Evolutionary conservation across 2,797 vertebrate species (phyloP), one percentile per base, ranked within the genome.

Genomic region (Champsocephalus esox): DNA sequence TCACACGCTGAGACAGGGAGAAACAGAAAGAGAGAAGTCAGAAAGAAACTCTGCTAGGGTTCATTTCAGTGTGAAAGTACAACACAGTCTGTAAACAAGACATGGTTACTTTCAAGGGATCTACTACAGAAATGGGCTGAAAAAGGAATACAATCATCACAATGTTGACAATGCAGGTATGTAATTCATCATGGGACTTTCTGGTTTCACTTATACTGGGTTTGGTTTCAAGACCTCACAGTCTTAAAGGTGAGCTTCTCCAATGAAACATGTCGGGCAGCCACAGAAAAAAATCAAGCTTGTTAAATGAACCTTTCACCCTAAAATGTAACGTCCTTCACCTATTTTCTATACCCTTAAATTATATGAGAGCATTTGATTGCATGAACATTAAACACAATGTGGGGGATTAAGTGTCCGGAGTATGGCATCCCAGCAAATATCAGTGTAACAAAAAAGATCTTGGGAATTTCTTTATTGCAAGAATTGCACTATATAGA

Each of bases 1-100:
- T 96, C 95, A 96, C 93, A 92, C 57, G 90, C 69, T 48, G 4
- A 24, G 3, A 61, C 19, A 81, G 69, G 66, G 54, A 61, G 70
- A 72, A 70, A 70, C 24, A 67, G 12, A 63, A 28, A 66, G 52
- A 66, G 41, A 51, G 62, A 63, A 38, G 34, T 38, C 34, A 38
- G 34, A 38, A 38, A 10, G 44, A 73, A 69, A 78, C 49, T 75
- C 32, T 66, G 51, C 43, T 55, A 50, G 46, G 51, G 17, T 48
- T 21, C 43, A 63, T 73, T 38, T 17, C 48, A 66, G 16, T 44
- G 45, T 66, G 68, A 81, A 56, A 83, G 68, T 46, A 45, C 16
- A 11, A 16, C 45, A 13, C 13, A n/a, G 34, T 60, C 57, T 67
- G 45, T 19, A 1, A 43, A 13, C 5, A 34, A 57, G 19, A 17